A percentile compares a stretch with the other conserved stretches of the same genome.
Conservation (phyloP, 2,113 vertebrate species). For the Kryptolebias marmoratus region DNA sequence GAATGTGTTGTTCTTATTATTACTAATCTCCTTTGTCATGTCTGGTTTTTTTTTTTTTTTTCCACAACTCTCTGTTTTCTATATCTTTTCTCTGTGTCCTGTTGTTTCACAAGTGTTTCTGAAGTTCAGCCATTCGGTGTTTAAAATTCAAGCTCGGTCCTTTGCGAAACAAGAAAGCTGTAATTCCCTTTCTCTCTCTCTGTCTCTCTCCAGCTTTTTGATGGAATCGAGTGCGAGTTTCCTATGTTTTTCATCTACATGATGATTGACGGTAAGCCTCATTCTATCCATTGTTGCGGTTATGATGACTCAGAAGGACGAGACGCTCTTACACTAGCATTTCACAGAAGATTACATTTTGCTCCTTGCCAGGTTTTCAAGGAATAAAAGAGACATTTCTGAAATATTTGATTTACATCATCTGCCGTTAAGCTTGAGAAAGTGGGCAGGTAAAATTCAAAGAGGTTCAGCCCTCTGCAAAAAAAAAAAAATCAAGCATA, state of each 20-base stretch:
- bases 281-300: slow-evolving; percentile 28
- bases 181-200: slow-evolving; percentile 49
- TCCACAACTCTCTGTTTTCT: slow-evolving; percentile 2
- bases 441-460: slow-evolving; percentile 11
- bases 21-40: neutral
- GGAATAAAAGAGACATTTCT: slow-evolving; percentile 6
- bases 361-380: slow-evolving; percentile 24
- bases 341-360: slow-evolving; percentile 39
- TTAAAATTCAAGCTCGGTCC: slow-evolving; percentile 22
- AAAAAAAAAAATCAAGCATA: slow-evolving; percentile 10
- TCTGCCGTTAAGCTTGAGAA: slow-evolving; percentile 2
- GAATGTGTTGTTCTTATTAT: neutral
- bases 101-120: slow-evolving; percentile 19
- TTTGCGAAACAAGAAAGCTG: slow-evolving; percentile 42
- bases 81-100: slow-evolving; percentile 5
- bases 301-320: slow-evolving; percentile 39
- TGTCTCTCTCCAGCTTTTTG: slow-evolving; percentile 89
- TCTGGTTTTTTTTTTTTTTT: neutral
- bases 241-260: slow-evolving; percentile 98
- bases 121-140: slow-evolving; percentile 40
- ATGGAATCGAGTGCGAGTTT: slow-evolving; percentile 99
- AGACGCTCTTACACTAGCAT: slow-evolving; percentile 17
- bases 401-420: slow-evolving; percentile 16
- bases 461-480: neutral
- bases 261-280: slow-evolving; percentile 97